These are phyloP conservation scores for Ceyx cyanopectus DNA, from an alignment of 2,113 vertebrate species.

Conservation along the genomic window DNA sequence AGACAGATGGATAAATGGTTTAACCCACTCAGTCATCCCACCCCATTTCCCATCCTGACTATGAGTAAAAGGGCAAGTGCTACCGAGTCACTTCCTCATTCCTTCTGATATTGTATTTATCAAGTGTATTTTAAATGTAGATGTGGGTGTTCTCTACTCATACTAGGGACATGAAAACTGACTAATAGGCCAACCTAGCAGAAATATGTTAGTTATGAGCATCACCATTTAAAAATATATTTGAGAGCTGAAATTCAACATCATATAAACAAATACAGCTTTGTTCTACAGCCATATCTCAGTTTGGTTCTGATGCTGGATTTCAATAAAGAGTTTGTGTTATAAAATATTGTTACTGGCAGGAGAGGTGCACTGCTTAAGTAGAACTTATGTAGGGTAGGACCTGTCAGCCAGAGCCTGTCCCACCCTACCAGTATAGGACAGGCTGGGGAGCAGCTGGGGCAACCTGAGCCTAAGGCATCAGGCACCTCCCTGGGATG, in stretches of 20 bases:
- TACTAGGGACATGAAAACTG: constrained; percentile 12
- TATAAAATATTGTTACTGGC: background rate
- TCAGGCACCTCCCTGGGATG: background rate
- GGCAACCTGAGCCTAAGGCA: background rate
- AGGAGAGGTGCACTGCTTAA: background rate
- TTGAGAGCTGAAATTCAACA: constrained; percentile 13
- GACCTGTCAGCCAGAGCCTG: fast-evolving
- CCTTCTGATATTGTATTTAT: constrained; percentile 26
- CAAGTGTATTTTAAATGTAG: constrained; percentile 13
- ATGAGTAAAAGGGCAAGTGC: constrained; percentile 28
- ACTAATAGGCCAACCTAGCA: constrained; percentile 3
- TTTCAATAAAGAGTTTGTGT: background rate
- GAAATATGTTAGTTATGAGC: constrained; percentile 1
- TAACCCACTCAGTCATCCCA: constrained; percentile 45
- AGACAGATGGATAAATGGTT: constrained; percentile 42
- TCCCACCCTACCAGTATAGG: background rate
- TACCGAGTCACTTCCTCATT: background rate
- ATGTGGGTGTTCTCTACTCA: background rate
- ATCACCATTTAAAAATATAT: background rate
- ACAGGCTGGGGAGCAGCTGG: fast-evolving
- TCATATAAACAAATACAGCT: constrained; percentile 15
- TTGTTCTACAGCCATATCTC: constrained; percentile 22
- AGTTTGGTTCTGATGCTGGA: background rate
- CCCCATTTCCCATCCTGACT: background rate
- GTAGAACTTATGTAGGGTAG: background rate